Base-by-base conservation (phyloP, 1,140 invertebrate genomes). In the Heliconius melpomene region DNA sequence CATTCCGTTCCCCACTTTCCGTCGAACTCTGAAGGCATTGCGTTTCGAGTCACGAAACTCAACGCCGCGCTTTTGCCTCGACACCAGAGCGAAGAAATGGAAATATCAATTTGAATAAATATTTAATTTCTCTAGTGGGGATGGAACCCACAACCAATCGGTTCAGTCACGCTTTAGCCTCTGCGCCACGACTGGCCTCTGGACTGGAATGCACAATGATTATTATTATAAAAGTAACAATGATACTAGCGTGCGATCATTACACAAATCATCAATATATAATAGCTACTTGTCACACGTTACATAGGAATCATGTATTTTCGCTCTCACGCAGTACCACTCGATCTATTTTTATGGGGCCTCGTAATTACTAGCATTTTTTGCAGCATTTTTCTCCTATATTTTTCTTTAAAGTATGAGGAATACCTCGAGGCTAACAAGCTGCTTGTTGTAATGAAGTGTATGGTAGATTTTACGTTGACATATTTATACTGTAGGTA, bases 261-360 rank as follows among this genome's bases (percentile, higher is more conserved):
- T 26, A 23, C 16, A 26, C 7, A 23, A 29, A 66, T 66, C 57
- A 66, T 26, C 57, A 60, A 60, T 7, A 23, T 8, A 32, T 32
- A 32, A 32, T 32, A 32, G 7, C 6, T 13, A 46, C 40, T 11
- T 46, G 40, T 46, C 40, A 46, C 40, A 60, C n/a, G 54, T 57
- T 57, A n/a, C 38, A 40, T 40, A 13, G 40, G 11, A 13, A 40
- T 66, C 23, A 11, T 26, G 23, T 66, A 66, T 29, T 26, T 66
- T 29, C 23, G 23, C 57, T 66, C 57, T 23, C 3, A 11, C 57
- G 57, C 23, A 66, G 57, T 7, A n/a, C 20, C n/a, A 57, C 54
- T 60, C n/a, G 54, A 66, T 29, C 60, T 66, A 66, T 66, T 66
- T 66, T 66, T 66, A 66, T 29, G 13, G 60, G 60, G 60, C 60